These are phyloP conservation scores for Gymnocheta viridis DNA, from an alignment of 2,888 invertebrate species.

Conservation along the genomic window DNA sequence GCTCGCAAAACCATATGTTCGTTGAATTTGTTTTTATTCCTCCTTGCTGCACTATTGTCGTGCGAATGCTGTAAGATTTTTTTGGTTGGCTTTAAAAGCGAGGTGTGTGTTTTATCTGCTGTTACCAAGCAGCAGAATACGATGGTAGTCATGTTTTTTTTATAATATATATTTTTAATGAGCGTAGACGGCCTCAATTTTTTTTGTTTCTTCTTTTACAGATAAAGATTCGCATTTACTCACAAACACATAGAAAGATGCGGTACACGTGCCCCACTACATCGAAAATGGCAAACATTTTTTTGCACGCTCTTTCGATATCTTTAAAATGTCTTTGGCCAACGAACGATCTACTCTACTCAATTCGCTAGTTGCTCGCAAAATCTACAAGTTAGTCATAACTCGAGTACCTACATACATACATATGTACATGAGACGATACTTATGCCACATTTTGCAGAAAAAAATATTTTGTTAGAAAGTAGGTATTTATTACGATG, in stretches of 20 bases:
- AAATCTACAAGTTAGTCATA: slow-evolving; percentile 24
- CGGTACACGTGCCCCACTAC: slow-evolving; percentile 81
- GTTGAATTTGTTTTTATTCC: slow-evolving; percentile 44
- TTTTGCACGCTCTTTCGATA: slow-evolving; percentile 38
- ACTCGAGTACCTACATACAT: neutral
- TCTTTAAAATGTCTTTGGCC: slow-evolving; percentile 34
- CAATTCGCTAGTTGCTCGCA: slow-evolving; percentile 27
- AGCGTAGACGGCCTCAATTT: slow-evolving; percentile 65
- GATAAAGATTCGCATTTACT: slow-evolving; percentile 69
- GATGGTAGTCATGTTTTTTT: slow-evolving; percentile 56
- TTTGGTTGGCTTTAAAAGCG: slow-evolving; percentile 57
- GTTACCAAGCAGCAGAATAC: slow-evolving; percentile 70
- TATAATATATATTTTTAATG: slow-evolving; percentile 58
- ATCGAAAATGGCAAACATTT: slow-evolving; percentile 72
- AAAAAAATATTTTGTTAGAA: neutral
- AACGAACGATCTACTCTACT: slow-evolving; percentile 31
- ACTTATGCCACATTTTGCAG: neutral
- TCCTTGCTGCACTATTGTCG: slow-evolving; percentile 60
- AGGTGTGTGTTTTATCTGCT: slow-evolving; percentile 66
- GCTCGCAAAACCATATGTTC: slow-evolving; percentile 65
- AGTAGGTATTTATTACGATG: neutral
- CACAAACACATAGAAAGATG: slow-evolving; percentile 64
- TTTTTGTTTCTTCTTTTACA: slow-evolving; percentile 33
- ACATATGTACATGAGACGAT: too few relatives aligned
- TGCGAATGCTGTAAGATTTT: slow-evolving; percentile 65